phyloP scores from a whole-genome alignment of 2,113 vertebrate species.

The Hemibagrus wyckioides region DNA sequence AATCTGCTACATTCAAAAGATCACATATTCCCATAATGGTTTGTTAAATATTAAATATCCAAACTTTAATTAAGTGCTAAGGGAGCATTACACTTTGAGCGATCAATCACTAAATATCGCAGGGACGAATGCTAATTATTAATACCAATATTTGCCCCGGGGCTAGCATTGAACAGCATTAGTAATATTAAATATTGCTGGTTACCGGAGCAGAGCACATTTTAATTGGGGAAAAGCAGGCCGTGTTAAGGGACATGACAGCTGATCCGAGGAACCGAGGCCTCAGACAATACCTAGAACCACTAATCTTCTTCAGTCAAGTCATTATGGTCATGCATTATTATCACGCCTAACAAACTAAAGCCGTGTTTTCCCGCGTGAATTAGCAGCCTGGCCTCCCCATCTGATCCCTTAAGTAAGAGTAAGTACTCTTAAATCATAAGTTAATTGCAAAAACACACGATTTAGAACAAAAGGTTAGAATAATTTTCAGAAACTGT shows the following conservation, averaged over 20 bases:
- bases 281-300: constrained; percentile 75
- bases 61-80: constrained; percentile 62
- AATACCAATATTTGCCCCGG: constrained; percentile 76
- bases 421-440: constrained; percentile 39
- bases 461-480: background rate
- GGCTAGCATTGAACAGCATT: constrained; percentile 72
- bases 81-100: constrained; percentile 61
- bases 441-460: constrained; percentile 11
- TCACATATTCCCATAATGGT: constrained; percentile 4
- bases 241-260: constrained; percentile 73
- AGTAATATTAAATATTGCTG: constrained; percentile 67
- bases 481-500: background rate
- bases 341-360: constrained; percentile 78
- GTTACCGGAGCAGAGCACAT: constrained; percentile 67
- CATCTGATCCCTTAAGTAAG: constrained; percentile 36
- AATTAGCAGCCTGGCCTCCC: constrained; percentile 63
- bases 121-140: constrained; percentile 57
- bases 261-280: constrained; percentile 70
- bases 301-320: constrained; percentile 78
- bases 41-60: constrained; percentile 25
- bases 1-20: constrained; percentile 1
- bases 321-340: constrained; percentile 78
- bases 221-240: constrained; percentile 78
- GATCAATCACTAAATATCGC: constrained; percentile 59
- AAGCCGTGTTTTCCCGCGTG: constrained; percentile 75